Evolutionary conservation across 30 jellyfish, hydroid and myxozoan genomes (phyloP).

Genomic region (Nemopilema nomurai): DNA sequence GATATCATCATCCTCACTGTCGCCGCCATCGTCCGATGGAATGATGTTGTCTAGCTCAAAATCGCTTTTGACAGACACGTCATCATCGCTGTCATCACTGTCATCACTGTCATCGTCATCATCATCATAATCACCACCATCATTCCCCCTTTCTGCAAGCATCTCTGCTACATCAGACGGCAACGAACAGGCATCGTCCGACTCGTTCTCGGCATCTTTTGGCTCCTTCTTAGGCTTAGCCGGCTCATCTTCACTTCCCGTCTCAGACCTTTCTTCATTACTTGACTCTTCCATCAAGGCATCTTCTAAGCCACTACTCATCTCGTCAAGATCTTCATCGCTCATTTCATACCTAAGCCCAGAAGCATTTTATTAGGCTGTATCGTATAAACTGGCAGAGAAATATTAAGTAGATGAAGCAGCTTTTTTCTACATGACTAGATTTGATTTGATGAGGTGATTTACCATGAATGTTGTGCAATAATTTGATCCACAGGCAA

Average conservation of each 20-base stretch:
- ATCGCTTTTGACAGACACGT: slow-evolving; percentile 1
- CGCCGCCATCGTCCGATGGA: slow-evolving; percentile 42
- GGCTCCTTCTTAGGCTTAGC: background rate
- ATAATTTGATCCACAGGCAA: no score
- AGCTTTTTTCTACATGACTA: background rate
- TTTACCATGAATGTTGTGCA: no score
- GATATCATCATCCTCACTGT: slow-evolving; percentile 1
- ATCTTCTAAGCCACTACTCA: slow-evolving; percentile 55
- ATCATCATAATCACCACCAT: slow-evolving; percentile 32
- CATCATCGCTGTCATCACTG: slow-evolving; percentile 30
- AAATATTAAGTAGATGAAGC: background rate
- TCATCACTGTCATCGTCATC: slow-evolving; percentile 54
- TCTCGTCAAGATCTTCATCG: slow-evolving; percentile 37
- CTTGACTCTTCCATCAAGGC: slow-evolving; percentile 1
- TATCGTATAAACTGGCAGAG: background rate
- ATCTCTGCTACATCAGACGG: slow-evolving; percentile 39
- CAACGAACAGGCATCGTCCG: slow-evolving; percentile 9
- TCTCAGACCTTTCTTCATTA: background rate
- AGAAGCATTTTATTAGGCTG: background rate
- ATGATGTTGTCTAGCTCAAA: slow-evolving; percentile 30
- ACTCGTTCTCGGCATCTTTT: slow-evolving; percentile 7
- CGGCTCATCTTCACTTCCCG: slow-evolving; percentile 47
- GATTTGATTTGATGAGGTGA: background rate
- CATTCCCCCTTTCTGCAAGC: slow-evolving; percentile 16
- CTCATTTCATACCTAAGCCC: slow-evolving; percentile 64